Conservation (phyloP, 2,113 vertebrate species). For the Phalacrocorax aristotelis region DNA sequence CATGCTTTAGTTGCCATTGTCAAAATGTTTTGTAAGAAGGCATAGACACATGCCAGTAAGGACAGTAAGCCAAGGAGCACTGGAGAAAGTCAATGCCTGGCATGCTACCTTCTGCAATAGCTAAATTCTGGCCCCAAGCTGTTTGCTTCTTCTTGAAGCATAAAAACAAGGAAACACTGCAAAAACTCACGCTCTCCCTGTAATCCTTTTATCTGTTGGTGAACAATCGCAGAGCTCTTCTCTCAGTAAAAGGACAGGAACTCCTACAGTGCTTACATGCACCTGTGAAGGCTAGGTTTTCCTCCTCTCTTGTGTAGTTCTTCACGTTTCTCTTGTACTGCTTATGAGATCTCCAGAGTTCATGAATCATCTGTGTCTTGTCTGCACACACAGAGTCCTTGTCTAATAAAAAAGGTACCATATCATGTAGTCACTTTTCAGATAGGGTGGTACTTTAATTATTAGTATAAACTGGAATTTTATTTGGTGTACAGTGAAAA, state of each 20-base stretch:
- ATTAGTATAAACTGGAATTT: not conserved
- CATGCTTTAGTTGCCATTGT: not conserved
- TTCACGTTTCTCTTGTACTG: not conserved
- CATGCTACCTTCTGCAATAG: not conserved
- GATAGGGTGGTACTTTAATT: not conserved
- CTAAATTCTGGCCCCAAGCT: not conserved
- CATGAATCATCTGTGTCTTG: not conserved
- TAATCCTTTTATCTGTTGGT: not conserved
- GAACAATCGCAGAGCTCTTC: not conserved
- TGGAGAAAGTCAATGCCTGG: not conserved
- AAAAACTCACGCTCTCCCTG: not conserved
- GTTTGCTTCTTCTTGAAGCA: not conserved
- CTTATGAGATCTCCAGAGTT: not conserved
- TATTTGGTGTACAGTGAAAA: constrained; percentile 2
- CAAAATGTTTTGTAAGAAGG: not conserved
- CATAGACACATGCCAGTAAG: not conserved
- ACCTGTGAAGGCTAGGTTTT: not conserved
- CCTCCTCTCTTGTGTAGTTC: not conserved
- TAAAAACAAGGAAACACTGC: not conserved
- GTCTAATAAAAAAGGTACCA: not conserved
- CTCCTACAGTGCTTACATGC: not conserved
- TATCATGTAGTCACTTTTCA: not conserved
- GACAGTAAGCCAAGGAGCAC: not conserved
- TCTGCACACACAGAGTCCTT: not conserved
- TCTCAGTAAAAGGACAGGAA: not conserved